phyloP scores from a whole-genome alignment of 2,888 invertebrate species.

The Aromia moschata region DNA sequence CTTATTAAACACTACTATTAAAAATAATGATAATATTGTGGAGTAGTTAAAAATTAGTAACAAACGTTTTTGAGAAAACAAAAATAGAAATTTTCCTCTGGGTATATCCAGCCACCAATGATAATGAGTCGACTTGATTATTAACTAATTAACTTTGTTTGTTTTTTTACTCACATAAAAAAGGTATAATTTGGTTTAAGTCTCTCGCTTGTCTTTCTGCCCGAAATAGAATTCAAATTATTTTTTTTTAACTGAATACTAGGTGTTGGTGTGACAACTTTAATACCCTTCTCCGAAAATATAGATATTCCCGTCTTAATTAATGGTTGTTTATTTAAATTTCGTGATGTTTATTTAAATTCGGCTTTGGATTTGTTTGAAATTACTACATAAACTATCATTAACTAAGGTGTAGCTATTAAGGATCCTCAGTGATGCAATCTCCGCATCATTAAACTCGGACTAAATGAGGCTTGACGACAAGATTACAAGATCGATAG shows the following conservation, averaged over 20 bases:
- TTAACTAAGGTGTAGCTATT: neutral
- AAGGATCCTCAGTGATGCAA: neutral
- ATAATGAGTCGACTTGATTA: no score
- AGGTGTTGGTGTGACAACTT: constrained; percentile 3
- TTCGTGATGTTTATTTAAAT: constrained; percentile 9
- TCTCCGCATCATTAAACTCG: neutral
- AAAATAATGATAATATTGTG: no score
- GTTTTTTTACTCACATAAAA: neutral
- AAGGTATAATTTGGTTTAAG: neutral
- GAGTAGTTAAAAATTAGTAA: no score
- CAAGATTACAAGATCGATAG: neutral
- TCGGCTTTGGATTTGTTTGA: constrained; percentile 1
- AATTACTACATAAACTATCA: neutral
- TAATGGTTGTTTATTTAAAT: constrained; percentile 12
- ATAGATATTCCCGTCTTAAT: constrained; percentile 4
- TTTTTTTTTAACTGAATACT: neutral
- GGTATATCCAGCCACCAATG: no score
- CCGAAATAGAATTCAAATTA: constrained; percentile 1
- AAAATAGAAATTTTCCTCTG: no score
- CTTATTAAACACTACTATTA: no score
- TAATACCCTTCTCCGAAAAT: neutral
- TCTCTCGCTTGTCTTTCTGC: neutral
- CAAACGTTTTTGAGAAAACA: no score
- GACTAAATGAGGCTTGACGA: neutral
- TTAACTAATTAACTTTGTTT: no score